These are phyloP conservation scores for Psilopsiagon aymara DNA, from an alignment of 2,113 vertebrate species.

Conservation along the genomic window DNA sequence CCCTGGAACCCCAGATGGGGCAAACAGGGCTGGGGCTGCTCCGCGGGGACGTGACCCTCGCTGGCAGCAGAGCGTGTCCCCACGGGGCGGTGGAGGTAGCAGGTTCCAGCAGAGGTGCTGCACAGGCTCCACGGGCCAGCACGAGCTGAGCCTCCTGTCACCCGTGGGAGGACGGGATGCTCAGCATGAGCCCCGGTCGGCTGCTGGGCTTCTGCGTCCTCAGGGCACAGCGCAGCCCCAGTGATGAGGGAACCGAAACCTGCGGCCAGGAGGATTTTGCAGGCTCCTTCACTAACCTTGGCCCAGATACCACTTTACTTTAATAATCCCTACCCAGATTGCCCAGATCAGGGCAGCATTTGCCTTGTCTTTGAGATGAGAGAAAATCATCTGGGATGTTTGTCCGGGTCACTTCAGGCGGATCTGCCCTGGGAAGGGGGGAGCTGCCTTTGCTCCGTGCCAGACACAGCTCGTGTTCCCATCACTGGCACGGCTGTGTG, in stretches of 20 bases:
- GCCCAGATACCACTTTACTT: constrained; percentile 30
- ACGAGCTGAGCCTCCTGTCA: not conserved
- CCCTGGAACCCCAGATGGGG: not conserved
- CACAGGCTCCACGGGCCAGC: not conserved
- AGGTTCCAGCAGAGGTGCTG: not conserved
- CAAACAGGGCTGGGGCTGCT: not conserved
- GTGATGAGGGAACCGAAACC: not conserved
- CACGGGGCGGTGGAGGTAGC: rapidly evolving
- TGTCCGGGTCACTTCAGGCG: not conserved
- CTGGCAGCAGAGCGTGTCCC: not conserved
- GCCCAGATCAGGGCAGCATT: constrained; percentile 10
- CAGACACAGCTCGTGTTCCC: not conserved
- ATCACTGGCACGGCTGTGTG: not conserved
- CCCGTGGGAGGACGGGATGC: not conserved
- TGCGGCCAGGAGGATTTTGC: not conserved
- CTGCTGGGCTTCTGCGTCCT: not conserved
- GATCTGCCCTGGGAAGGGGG: not conserved
- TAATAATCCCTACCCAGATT: constrained; percentile 39
- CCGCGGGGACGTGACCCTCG: rapidly evolving
- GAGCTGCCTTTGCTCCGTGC: not conserved
- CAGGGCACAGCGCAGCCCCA: not conserved
- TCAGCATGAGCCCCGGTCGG: rapidly evolving
- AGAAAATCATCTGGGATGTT: not conserved
- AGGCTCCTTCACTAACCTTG: constrained; percentile 62
- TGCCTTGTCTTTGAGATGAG: not conserved